phyloP scores from a whole-genome alignment of 2,888 invertebrate species.

The Eupeodes luniger region DNA sequence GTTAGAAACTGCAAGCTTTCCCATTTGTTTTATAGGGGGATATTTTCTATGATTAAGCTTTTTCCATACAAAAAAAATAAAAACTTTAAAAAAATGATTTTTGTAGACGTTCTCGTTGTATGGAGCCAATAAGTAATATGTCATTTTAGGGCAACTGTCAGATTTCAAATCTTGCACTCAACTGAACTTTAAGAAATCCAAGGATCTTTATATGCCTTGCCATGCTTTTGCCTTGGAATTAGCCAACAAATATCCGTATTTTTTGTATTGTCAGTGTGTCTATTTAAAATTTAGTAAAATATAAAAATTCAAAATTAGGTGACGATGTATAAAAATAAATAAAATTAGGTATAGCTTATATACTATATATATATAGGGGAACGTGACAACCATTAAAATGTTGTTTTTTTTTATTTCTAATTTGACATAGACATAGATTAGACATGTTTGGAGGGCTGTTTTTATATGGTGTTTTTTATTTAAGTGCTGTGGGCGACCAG shows the following conservation, averaged over 20 bases:
- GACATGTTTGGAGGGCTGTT: conserved; percentile 38
- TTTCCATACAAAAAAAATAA: not conserved
- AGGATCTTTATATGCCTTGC: not conserved
- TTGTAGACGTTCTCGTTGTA: not conserved
- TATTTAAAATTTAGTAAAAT: conserved; percentile 43
- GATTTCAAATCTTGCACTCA: conserved; percentile 35
- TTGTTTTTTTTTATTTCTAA: conserved; percentile 16
- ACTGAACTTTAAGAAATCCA: conserved; percentile 11
- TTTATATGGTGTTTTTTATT: not conserved
- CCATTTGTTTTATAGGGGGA: conserved; percentile 49
- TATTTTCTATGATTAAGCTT: conserved; percentile 30
- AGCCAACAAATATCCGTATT: not conserved
- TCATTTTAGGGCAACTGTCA: conserved; percentile 67
- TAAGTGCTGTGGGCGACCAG: conserved; percentile 38
- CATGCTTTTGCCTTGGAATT: not conserved
- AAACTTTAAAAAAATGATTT: not conserved
- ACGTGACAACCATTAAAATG: conserved; percentile 35
- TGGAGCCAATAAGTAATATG: conserved; percentile 31
- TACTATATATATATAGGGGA: not conserved
- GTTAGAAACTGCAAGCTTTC: conserved; percentile 50
- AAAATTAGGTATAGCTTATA: not conserved
- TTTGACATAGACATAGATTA: conserved; percentile 17
- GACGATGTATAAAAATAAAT: conserved; percentile 49
- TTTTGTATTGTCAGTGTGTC: not conserved
- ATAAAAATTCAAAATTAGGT: conserved; percentile 25